Conservation (phyloP, 2,113 vertebrate species). For the Proteles cristata region DNA sequence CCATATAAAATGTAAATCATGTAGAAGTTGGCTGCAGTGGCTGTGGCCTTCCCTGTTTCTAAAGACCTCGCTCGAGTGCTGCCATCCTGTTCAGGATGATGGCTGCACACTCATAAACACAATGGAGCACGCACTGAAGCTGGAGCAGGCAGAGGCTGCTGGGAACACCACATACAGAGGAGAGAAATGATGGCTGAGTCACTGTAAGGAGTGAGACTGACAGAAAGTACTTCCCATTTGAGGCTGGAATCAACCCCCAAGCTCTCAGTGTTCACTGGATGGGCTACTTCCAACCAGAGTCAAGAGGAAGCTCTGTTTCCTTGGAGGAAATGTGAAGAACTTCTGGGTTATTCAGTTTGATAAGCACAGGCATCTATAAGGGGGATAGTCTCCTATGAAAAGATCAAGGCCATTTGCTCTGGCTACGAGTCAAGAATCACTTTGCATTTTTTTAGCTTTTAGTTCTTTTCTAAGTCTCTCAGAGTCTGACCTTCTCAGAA, state of each 20-base stretch:
- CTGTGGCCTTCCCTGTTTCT: neutral
- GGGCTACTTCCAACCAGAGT: neutral
- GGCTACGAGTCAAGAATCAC: neutral
- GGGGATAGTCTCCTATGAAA: neutral
- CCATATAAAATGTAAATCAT: neutral
- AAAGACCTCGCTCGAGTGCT: neutral
- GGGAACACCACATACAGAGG: neutral
- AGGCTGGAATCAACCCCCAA: neutral
- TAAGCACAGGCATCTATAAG: neutral
- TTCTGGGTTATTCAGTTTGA: neutral
- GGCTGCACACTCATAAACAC: accelerated
- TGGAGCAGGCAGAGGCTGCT: neutral
- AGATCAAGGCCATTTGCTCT: neutral
- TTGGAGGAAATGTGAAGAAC: neutral
- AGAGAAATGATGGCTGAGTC: neutral
- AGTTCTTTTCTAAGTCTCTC: neutral
- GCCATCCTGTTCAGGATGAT: neutral
- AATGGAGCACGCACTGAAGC: neutral
- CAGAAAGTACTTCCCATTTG: neutral
- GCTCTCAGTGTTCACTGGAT: neutral
- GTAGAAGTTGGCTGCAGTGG: neutral
- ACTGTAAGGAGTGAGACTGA: neutral
- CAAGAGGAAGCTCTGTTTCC: neutral
- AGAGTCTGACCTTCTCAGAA: neutral
- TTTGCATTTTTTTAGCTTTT: neutral